These are phyloP conservation scores for Lasius fuliginosus DNA, from an alignment of 2,888 invertebrate genomes.

Conservation along the genomic window DNA sequence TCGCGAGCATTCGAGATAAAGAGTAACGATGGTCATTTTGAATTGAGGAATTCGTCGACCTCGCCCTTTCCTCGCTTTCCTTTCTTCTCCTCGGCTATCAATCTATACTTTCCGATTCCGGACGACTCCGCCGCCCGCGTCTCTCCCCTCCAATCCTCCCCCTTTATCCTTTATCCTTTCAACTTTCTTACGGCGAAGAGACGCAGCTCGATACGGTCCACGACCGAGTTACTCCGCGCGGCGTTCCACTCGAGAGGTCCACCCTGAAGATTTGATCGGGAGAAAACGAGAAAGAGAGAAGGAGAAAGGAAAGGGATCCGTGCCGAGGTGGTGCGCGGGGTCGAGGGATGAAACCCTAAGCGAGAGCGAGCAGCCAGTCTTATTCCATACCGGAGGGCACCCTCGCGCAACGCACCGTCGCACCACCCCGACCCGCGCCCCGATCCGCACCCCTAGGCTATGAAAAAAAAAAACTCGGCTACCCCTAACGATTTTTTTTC, in stretches of 20 bases:
- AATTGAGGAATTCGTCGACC: constrained; percentile 30
- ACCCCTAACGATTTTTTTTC: constrained; percentile 81
- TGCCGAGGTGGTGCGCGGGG: constrained; percentile 63
- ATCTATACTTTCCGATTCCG: constrained; percentile 48
- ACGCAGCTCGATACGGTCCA: constrained; percentile 75
- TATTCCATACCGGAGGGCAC: constrained; percentile 70
- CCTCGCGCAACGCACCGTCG: constrained; percentile 72
- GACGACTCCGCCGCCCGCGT: constrained; percentile 1
- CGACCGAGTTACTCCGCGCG: constrained; percentile 69
- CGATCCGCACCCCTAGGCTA: constrained; percentile 76
- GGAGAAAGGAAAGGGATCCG: constrained; percentile 53
- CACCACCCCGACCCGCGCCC: constrained; percentile 74
- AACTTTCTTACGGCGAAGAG: constrained; percentile 72
- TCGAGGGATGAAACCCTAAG: constrained; percentile 77
- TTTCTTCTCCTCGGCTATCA: constrained; percentile 52
- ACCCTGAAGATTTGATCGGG: constrained; percentile 81
- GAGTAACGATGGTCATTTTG: constrained; percentile 36
- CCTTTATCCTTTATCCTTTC: constrained; percentile 67
- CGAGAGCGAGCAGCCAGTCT: constrained; percentile 36
- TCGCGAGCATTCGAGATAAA: neutral
- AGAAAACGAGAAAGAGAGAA: constrained; percentile 65
- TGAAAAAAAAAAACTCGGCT: constrained; percentile 80
- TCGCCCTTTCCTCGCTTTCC: constrained; percentile 29
- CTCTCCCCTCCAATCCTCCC: constrained; percentile 45
- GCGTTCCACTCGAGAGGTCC: constrained; percentile 75